Conservation (phyloP, 2,888 invertebrate species). For the Xestia sexstrigata region DNA sequence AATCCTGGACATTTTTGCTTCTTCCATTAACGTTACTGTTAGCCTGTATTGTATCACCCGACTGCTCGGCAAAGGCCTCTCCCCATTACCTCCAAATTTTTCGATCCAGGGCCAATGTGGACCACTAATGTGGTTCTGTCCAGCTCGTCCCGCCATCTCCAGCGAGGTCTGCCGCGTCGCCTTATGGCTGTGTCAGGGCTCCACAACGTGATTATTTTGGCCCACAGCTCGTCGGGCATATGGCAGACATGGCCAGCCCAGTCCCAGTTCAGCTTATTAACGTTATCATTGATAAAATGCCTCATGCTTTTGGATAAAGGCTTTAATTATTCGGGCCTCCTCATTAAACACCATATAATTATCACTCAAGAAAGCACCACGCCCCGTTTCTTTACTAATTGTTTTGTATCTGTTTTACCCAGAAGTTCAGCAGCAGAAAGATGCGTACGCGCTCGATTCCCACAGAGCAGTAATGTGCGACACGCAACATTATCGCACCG, state of each 20-base stretch:
- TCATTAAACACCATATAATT: background rate
- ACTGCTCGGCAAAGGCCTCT: too few species aligned
- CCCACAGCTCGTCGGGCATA: too few species aligned
- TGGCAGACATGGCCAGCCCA: too few species aligned
- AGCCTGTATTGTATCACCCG: too few species aligned
- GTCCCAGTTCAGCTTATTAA: too few species aligned
- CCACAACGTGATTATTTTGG: too few species aligned
- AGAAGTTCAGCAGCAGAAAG: slow-evolving; percentile 30
- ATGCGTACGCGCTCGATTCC: slow-evolving; percentile 29
- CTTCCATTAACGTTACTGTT: background rate
- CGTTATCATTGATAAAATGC: background rate
- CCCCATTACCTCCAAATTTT: too few species aligned
- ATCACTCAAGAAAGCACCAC: background rate
- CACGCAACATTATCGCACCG: slow-evolving; percentile 52
- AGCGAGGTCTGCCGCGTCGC: too few species aligned
- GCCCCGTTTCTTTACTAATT: background rate
- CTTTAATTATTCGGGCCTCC: background rate
- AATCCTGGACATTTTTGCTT: background rate
- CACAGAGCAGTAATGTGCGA: slow-evolving; percentile 33
- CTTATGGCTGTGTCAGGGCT: too few species aligned
- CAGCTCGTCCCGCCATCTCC: too few species aligned
- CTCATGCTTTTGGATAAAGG: background rate
- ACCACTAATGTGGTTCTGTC: too few species aligned
- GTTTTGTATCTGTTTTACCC: background rate
- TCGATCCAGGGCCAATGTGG: too few species aligned